phyloP scores from a whole-genome alignment of 2,888 invertebrate genomes.

The Allygus modestus region DNA sequence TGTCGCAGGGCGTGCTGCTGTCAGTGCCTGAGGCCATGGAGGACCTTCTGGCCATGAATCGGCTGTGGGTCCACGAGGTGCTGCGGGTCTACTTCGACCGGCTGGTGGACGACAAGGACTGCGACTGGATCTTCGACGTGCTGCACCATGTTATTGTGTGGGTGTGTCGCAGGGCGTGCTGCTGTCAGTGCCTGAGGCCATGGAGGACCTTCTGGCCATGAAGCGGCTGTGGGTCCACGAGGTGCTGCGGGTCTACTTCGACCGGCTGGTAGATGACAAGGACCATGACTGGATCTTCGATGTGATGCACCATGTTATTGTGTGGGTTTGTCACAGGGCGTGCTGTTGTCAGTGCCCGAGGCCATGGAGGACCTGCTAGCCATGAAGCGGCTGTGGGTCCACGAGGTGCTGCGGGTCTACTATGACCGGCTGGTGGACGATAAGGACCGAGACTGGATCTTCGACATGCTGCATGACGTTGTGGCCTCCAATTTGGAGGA shows the following conservation, averaged over 20 bases:
- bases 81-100: slow-evolving; percentile 95
- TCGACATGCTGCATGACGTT: slow-evolving; percentile 82
- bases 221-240: slow-evolving; percentile 97
- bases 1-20: slow-evolving; percentile 91
- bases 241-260: slow-evolving; percentile 93
- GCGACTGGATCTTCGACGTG: slow-evolving; percentile 85
- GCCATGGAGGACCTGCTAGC: slow-evolving; percentile 90
- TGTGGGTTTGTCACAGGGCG: slow-evolving; percentile 86
- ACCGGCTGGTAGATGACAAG: slow-evolving; percentile 89
- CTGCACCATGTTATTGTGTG: no score
- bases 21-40: slow-evolving; percentile 96
- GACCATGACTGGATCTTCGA: slow-evolving; percentile 90
- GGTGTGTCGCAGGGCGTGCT: slow-evolving; percentile 88
- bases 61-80: slow-evolving; percentile 97
- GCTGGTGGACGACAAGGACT: slow-evolving; percentile 89
- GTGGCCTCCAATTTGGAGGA: slow-evolving; percentile 80
- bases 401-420: slow-evolving; percentile 95
- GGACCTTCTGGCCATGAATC: slow-evolving; percentile 89
- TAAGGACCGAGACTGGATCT: slow-evolving; percentile 89
- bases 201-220: slow-evolving; percentile 89
- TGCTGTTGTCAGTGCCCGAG: slow-evolving; percentile 94
- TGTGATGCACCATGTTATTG: slow-evolving; percentile 81
- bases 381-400: slow-evolving; percentile 96
- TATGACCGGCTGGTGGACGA: slow-evolving; percentile 94
- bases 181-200: slow-evolving; percentile 94